These are phyloP conservation scores for Palloptera scutellata DNA, from an alignment of 2,888 invertebrate species.

Conservation along the genomic window DNA sequence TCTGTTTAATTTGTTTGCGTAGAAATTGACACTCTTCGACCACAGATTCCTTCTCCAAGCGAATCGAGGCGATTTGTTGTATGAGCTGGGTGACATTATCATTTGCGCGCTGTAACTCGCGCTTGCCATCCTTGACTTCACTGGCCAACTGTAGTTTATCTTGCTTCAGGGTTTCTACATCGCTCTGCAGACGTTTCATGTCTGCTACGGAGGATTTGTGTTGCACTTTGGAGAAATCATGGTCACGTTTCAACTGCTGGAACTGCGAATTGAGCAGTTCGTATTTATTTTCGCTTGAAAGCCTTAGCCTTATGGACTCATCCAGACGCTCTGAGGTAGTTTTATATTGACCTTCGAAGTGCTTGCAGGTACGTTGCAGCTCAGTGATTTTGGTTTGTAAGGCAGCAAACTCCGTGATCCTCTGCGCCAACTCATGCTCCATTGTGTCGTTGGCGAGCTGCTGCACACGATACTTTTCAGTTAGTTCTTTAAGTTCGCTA, in stretches of 20 bases:
- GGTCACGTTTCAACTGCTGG: conserved; percentile 36
- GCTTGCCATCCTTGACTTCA: conserved; percentile 37
- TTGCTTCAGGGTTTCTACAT: conserved; percentile 35
- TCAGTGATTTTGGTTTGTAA: conserved; percentile 26
- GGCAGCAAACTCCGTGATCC: conserved; percentile 28
- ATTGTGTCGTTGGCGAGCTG: conserved; percentile 27
- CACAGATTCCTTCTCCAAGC: conserved; percentile 42
- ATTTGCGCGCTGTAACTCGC: conserved; percentile 39
- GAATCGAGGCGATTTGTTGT: conserved; percentile 44
- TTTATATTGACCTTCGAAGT: conserved; percentile 31
- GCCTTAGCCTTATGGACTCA: conserved; percentile 32
- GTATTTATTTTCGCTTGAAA: conserved; percentile 35
- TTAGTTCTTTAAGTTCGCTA: conserved; percentile 20
- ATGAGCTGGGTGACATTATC: conserved; percentile 47
- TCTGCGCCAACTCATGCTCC: conserved; percentile 28
- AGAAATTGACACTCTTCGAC: conserved; percentile 39
- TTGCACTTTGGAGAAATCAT: conserved; percentile 32
- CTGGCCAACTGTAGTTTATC: conserved; percentile 33
- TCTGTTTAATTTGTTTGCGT: conserved; percentile 38
- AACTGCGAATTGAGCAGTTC: conserved; percentile 31
- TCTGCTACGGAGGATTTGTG: conserved; percentile 33
- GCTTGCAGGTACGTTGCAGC: conserved; percentile 15
- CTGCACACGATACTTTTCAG: conserved; percentile 27
- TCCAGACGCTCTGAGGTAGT: conserved; percentile 31
- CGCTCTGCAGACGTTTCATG: conserved; percentile 25